These are phyloP conservation scores for Sinotaia quadrata DNA, from an alignment of 2,888 invertebrate genomes.

Conservation along the genomic window DNA sequence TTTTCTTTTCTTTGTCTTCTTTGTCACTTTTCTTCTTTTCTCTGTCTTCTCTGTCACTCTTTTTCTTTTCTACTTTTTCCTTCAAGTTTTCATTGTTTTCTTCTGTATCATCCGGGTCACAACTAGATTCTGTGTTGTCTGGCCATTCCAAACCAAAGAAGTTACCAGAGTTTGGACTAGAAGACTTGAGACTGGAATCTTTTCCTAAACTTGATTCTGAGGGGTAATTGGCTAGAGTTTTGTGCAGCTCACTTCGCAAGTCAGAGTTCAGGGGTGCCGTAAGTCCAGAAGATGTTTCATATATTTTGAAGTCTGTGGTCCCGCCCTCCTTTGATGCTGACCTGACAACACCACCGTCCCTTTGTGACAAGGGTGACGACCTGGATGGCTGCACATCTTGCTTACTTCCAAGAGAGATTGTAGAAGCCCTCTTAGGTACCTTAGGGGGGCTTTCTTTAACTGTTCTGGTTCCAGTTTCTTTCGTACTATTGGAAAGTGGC, in stretches of 20 bases:
- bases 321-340: neutral
- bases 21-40: conserved; percentile 27
- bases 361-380: too few relatives aligned
- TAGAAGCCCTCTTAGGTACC: neutral
- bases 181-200: too few relatives aligned
- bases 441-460: neutral
- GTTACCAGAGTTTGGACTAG: neutral
- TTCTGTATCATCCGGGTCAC: conserved; percentile 26
- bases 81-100: conserved; percentile 18
- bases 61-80: conserved; percentile 31
- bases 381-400: too few relatives aligned
- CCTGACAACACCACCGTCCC: too few relatives aligned
- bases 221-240: neutral
- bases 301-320: conserved; percentile 8
- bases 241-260: neutral
- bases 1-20: conserved; percentile 28
- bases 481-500: neutral
- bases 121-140: conserved; percentile 24
- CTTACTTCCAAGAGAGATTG: neutral
- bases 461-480: neutral
- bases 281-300: conserved; percentile 11
- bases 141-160: conserved; percentile 17
- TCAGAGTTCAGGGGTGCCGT: neutral
- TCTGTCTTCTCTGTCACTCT: conserved; percentile 30
- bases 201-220: neutral